A percentile compares a stretch with the other conserved stretches of the same genome.
These are phyloP conservation scores for Crypturellus undulatus DNA, from an alignment of 2,113 vertebrate genomes.

Conservation along the genomic window DNA sequence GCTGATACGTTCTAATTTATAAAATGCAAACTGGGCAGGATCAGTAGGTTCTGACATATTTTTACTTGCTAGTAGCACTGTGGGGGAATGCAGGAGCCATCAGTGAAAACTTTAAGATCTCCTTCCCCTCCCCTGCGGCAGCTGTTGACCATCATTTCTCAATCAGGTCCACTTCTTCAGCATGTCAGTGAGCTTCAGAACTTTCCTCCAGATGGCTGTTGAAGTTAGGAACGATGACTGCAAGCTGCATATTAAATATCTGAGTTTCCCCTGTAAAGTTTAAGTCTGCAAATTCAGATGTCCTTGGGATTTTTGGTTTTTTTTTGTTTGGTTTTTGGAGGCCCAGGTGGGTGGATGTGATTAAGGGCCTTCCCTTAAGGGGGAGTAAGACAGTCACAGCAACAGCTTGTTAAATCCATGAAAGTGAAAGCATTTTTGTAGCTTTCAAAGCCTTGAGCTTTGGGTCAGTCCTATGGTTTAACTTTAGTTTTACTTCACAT, in stretches of 20 bases:
- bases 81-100: background rate
- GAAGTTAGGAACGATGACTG: background rate
- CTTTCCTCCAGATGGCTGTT: slow-evolving; percentile 46
- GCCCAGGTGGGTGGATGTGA: background rate
- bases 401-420: background rate
- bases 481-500: background rate
- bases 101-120: background rate
- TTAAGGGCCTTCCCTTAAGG: background rate
- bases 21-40: background rate
- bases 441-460: background rate
- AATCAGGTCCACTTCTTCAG: slow-evolving; percentile 9
- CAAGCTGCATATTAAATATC: background rate
- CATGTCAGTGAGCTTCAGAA: slow-evolving; percentile 33
- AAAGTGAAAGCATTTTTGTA: background rate
- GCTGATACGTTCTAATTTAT: slow-evolving; percentile 59
- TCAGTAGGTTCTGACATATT: slow-evolving; percentile 34
- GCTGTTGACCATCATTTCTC: slow-evolving; percentile 45
- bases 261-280: background rate
- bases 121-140: background rate
- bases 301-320: background rate
- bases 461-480: background rate
- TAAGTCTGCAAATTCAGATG: background rate
- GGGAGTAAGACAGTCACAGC: background rate
- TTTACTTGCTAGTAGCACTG: slow-evolving; percentile 28
- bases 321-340: background rate